A percentile compares a stretch with the other conserved stretches of the same genome.
Conservation (phyloP, 2,113 vertebrate genomes). For the Corvus cornix region DNA sequence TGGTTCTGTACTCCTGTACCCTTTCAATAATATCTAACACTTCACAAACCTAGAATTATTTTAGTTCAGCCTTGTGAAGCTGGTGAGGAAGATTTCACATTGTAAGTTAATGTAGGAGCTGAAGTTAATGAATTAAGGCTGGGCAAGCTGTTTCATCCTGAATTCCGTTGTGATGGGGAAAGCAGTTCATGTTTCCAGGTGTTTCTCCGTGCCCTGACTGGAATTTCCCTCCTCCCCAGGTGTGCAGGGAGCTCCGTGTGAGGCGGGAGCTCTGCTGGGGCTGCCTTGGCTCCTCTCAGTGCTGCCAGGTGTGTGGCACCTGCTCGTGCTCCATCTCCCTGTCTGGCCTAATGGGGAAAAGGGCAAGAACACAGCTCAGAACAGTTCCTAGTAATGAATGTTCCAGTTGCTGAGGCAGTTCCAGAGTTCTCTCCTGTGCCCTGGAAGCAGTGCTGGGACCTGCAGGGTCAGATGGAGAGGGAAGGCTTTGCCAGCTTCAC, state of each 20-base stretch:
- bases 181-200: not conserved
- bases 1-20: rapidly evolving
- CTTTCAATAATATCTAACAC: not conserved
- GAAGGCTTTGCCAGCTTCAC: not conserved
- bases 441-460: not conserved
- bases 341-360: rapidly evolving
- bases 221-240: not conserved
- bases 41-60: not conserved
- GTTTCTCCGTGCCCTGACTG: not conserved
- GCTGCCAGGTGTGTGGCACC: not conserved
- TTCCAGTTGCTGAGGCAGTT: not conserved
- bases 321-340: not conserved
- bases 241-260: not conserved
- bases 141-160: not conserved
- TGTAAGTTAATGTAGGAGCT: not conserved
- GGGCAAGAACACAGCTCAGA: not conserved
- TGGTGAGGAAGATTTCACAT: not conserved
- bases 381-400: rapidly evolving
- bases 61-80: not conserved
- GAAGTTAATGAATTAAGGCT: not conserved
- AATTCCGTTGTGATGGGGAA: rapidly evolving
- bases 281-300: not conserved
- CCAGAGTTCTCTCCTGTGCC: not conserved
- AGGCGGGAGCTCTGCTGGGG: not conserved
- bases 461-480: not conserved